Conservation (phyloP, 2,888 invertebrate species). For the Charanyca ferruginea region DNA sequence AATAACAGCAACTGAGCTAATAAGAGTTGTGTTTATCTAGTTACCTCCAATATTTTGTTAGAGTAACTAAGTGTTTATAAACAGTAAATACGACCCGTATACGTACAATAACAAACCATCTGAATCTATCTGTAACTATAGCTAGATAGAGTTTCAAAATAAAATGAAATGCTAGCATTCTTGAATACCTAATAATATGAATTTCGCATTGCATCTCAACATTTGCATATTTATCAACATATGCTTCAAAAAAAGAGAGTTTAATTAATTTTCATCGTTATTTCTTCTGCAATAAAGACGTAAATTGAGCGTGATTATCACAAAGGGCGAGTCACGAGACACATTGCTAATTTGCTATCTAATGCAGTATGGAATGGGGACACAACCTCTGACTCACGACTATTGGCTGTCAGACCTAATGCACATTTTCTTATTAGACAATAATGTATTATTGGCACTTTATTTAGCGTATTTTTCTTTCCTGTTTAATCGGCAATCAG, state of each 20-base stretch:
- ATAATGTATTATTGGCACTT: not conserved
- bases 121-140: not conserved
- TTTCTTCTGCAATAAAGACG: not conserved
- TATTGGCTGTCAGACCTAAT: slow-evolving; percentile 26
- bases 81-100: too few relatives aligned
- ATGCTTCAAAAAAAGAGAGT: not conserved
- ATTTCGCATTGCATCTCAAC: slow-evolving; percentile 12
- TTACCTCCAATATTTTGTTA: not conserved
- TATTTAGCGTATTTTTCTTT: not conserved
- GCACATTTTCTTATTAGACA: not conserved
- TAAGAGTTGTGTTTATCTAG: slow-evolving; percentile 8
- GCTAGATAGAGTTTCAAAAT: too few relatives aligned
- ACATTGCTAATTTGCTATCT: slow-evolving; percentile 32
- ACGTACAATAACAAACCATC: too few relatives aligned
- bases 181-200: not conserved
- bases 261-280: not conserved
- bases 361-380: slow-evolving; percentile 46
- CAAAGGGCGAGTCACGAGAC: slow-evolving; percentile 8
- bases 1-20: slow-evolving; percentile 27
- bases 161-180: too few relatives aligned
- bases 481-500: too few relatives aligned
- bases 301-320: not conserved
- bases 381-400: slow-evolving; percentile 60
- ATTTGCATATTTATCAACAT: slow-evolving; percentile 28
- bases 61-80: not conserved